Base-by-base conservation (phyloP, 2,113 vertebrate species). In the Calidris pygmaea region DNA sequence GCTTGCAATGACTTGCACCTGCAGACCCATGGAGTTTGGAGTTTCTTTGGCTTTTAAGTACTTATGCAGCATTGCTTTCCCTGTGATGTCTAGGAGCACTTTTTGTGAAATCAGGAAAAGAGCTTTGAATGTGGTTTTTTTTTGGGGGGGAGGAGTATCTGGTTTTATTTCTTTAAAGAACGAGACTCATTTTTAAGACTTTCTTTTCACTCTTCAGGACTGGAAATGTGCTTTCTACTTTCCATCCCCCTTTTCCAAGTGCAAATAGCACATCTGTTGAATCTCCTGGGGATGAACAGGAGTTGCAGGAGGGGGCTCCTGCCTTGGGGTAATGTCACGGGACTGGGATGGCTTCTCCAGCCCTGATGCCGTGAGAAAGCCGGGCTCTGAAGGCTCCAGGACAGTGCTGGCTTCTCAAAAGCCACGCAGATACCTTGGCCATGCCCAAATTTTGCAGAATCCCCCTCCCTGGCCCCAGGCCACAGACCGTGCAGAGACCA, bases 1-100 rank as follows among this genome's bases (percentile, higher is more conserved):
- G 39, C 17, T 71, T 10, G 5, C 34, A 17, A 67, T 48, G 58
- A n/a, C 52, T 92, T 13, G 5, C 76, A 52, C 24, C 81, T 73
- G 53, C 5, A 89, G 27, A 56, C 7, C 24, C 9, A 0, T 4
- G 9, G 41, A 23, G 9, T 14, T 14, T 12, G 32, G 48, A 13
- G 23, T 14, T 43, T 53, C 12, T 52, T n/a, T 84, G 47, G 26
- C 26, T 83, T 67, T 86, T 14, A 52, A 47, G 5, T 21, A 14
- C 20, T 68, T 41, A 2, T 4, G 27, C 47, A 5, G 43, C 9
- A 1, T 32, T 45, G 10, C 4, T 70, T 59, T 50, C 23, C 37
- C 45, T 2, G 0, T 4, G 20, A 4, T 0, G 6, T 29, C 29
- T 34, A 15, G 18, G 14, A n/a, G 20, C 3, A 4, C 4, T 26